Evolutionary conservation across 2,888 invertebrate species (phyloP), one percentile per base, ranked within the genome.

Genomic region (Cerastis rubricosa): DNA sequence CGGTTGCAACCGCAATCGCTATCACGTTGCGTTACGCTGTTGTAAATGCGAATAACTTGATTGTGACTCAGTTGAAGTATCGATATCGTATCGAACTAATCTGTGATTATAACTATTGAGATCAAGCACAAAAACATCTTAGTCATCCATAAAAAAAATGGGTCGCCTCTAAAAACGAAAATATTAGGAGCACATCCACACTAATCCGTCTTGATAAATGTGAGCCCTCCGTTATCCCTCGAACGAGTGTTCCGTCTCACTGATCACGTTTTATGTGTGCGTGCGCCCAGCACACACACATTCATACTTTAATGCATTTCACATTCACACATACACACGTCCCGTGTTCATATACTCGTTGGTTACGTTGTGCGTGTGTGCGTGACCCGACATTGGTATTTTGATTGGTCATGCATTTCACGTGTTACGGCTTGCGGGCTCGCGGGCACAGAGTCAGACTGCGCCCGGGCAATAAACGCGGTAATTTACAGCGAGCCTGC

Each of bases 391-490:
- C 96, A 93, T 95, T 96, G 96, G 96, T 96, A 96, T 96, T 96
- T 96, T 96, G 96, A 96, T 96, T 96, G 96, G 96, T 96, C 96
- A 96, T 96, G 96, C 96, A 96, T 96, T 96, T 96, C 95, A 96
- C 96, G 95, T 95, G 96, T 96, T 96, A 96, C 94, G 93, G 94
- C 88, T 91, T 87, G 90, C 90, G 90, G 93, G 94, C 88, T 91
- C 86, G 90, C 90, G 90, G 90, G 91, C 88, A 93, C 93, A 85
- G 92, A 90, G 92, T 93, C 93, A 85, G 92, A 90, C 92, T 93
- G 94, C 93, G 94, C 93, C 90, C 91, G 91, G 90, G 94, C 93
- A 91, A 93, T 96, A 95, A 96, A 95, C 92, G 93, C 88, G 89
- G 92, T 95, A 95, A 95, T 96, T 96, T 96, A 96, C 94, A 91